Percentiles rank a stretch among this genome's conserved stretches.
Evolutionary conservation across 2,113 vertebrate genomes (phyloP).

Genomic region (Carassius carassius): DNA sequence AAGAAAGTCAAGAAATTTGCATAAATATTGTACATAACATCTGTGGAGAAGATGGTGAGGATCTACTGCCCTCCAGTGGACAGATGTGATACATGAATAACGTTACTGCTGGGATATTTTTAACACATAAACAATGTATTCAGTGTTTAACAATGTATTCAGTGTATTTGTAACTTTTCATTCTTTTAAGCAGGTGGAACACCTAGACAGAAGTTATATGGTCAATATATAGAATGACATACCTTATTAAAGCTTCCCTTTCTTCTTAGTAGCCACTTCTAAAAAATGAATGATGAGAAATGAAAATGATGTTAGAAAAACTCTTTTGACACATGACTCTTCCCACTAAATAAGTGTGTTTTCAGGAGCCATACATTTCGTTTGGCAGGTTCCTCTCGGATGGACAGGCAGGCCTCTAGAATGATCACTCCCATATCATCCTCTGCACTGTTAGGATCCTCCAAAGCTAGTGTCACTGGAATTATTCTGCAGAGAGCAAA

Average conservation of each 20-base stretch:
- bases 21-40: neutral
- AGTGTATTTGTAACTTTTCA: neutral
- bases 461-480: constrained; percentile 81
- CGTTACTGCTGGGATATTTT: neutral
- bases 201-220: neutral
- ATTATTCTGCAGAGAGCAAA: constrained; percentile 73
- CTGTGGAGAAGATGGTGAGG: constrained; percentile 58
- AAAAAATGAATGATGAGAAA: constrained; percentile 36
- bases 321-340: neutral
- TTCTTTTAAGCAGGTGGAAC: neutral
- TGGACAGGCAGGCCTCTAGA: constrained; percentile 83
- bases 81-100: neutral
- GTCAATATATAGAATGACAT: neutral
- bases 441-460: constrained; percentile 91
- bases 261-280: constrained; percentile 68
- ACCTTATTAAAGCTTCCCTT: constrained; percentile 66
- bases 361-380: constrained; percentile 70
- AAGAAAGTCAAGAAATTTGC: neutral
- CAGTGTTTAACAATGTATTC: no score
- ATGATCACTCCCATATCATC: constrained; percentile 90
- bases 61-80: constrained; percentile 78
- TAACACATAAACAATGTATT: neutral
- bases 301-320: constrained; percentile 36
- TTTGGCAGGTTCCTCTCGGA: constrained; percentile 87
- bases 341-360: constrained; percentile 1